Percentiles rank a stretch among this genome's conserved stretches.
Evolutionary conservation across 2,113 vertebrate species (phyloP).

Genomic region (Eudorcas thomsonii): DNA sequence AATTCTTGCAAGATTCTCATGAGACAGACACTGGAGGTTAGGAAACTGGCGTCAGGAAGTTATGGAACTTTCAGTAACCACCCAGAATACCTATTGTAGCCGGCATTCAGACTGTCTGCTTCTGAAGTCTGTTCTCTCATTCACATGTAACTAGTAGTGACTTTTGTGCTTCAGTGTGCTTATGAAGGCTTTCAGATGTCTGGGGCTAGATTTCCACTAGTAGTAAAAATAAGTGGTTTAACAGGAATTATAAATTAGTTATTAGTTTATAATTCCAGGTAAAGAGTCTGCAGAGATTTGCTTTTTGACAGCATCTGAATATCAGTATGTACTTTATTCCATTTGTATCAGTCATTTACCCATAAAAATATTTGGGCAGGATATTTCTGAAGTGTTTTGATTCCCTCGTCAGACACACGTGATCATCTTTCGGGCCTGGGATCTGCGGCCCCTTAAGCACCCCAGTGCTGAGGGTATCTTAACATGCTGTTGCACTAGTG

Average conservation of each 20-base stretch:
- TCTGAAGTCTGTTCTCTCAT: neutral
- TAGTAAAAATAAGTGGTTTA: neutral
- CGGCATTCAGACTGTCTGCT: neutral
- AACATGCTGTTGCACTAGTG: neutral
- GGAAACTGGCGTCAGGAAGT: neutral
- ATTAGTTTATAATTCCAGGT: neutral
- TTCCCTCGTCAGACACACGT: neutral
- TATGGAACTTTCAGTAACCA: neutral
- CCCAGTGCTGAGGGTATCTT: fast-evolving
- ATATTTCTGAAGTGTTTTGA: neutral
- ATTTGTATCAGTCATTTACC: neutral
- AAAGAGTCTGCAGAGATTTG: neutral
- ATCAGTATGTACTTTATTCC: neutral
- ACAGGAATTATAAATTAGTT: neutral
- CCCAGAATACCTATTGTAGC: neutral
- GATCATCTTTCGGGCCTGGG: neutral
- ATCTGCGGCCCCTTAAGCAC: neutral
- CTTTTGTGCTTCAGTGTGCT: neutral
- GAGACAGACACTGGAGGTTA: neutral
- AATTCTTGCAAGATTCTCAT: neutral
- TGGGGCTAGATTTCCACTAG: neutral
- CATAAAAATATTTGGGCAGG: neutral
- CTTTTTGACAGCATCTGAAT: neutral
- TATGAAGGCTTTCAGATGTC: neutral
- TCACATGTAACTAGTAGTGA: neutral